Percentiles rank a stretch among this genome's conserved stretches.
These are phyloP conservation scores for Cactoblastis cactorum DNA, from an alignment of 2,888 invertebrate species.

Conservation along the genomic window DNA sequence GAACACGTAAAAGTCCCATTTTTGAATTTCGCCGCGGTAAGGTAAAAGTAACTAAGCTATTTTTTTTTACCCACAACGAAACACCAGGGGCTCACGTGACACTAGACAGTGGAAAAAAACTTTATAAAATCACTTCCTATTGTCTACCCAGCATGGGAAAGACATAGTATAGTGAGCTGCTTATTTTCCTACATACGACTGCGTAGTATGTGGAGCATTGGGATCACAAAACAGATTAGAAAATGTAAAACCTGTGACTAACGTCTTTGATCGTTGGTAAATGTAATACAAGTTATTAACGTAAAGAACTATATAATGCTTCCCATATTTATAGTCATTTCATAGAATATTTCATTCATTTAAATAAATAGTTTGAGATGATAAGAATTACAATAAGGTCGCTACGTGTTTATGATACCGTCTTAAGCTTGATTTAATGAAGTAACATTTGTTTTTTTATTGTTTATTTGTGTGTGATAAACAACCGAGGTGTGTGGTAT, in stretches of 20 bases:
- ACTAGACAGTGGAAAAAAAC: slow-evolving; percentile 30
- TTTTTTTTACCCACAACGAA: slow-evolving; percentile 20
- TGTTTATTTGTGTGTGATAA: too few relatives aligned
- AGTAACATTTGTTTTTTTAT: too few relatives aligned
- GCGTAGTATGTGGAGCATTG: slow-evolving; percentile 6
- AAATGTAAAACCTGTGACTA: neutral
- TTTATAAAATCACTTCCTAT: slow-evolving; percentile 37
- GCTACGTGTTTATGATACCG: too few relatives aligned
- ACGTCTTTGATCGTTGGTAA: neutral
- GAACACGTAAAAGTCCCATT: too few relatives aligned
- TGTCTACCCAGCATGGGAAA: slow-evolving; percentile 33
- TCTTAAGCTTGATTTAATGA: too few relatives aligned
- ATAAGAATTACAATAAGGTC: too few relatives aligned
- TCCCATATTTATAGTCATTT: too few relatives aligned
- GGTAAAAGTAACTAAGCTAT: too few relatives aligned
- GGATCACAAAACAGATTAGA: neutral
- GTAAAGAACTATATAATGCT: neutral
- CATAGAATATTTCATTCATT: too few relatives aligned
- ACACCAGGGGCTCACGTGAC: slow-evolving; percentile 29
- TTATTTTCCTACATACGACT: slow-evolving; percentile 6
- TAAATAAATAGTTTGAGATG: too few relatives aligned
- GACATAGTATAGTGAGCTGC: neutral
- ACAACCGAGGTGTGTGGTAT: too few relatives aligned
- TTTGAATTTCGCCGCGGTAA: too few relatives aligned
- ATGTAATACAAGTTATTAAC: neutral